phyloP scores from a whole-genome alignment of 2,888 invertebrate genomes.

The Cataglyphis albicans region DNA sequence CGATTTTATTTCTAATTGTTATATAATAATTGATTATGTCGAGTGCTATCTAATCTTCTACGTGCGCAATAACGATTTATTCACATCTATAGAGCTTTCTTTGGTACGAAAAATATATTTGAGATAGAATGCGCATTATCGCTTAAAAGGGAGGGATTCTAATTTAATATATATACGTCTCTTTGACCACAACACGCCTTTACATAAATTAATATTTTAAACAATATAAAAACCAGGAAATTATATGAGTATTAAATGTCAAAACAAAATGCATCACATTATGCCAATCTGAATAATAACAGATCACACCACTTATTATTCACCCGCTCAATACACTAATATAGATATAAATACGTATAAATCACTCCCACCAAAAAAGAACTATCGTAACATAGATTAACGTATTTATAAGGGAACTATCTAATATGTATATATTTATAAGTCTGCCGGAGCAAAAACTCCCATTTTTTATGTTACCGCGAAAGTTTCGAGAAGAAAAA shows the following conservation, averaged over 20 bases:
- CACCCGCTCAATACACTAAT: not conserved
- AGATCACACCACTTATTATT: constrained; percentile 6
- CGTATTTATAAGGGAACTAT: constrained; percentile 16
- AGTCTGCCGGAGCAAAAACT: not conserved
- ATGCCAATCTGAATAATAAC: constrained; percentile 65
- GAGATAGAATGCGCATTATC: constrained; percentile 50
- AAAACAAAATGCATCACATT: constrained; percentile 76
- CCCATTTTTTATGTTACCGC: not conserved
- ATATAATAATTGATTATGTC: constrained; percentile 48
- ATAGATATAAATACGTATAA: constrained; percentile 20
- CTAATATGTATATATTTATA: constrained; percentile 18
- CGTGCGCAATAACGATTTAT: constrained; percentile 55
- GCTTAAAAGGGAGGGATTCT: constrained; percentile 45
- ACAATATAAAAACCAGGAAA: constrained; percentile 59
- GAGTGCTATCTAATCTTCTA: constrained; percentile 45
- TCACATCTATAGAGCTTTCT: constrained; percentile 50
- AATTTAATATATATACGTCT: constrained; percentile 38
- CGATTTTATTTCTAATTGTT: constrained; percentile 44
- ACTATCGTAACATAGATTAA: constrained; percentile 21
- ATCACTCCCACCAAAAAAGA: constrained; percentile 24
- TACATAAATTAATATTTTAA: constrained; percentile 48
- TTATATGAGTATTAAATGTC: constrained; percentile 78
- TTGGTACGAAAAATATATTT: constrained; percentile 56
- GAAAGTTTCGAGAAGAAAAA: constrained; percentile 20
- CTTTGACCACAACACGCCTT: constrained; percentile 25